These are phyloP conservation scores for Ryuthela nishihirai DNA, from an alignment of 2,888 invertebrate genomes.

Conservation along the genomic window DNA sequence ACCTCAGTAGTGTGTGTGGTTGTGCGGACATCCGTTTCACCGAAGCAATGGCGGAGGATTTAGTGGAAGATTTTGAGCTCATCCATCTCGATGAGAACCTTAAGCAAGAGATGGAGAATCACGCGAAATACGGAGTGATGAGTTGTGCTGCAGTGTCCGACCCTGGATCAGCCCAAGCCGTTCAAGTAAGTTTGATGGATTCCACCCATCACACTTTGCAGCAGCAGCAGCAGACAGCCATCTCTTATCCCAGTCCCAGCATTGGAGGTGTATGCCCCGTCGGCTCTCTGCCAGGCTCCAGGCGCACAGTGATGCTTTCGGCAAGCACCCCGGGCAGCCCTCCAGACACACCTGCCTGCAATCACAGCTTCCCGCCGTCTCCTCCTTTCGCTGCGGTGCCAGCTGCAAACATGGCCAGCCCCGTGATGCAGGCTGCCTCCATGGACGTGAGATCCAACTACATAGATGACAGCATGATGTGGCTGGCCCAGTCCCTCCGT, in stretches of 20 bases:
- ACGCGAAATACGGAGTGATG: conserved; percentile 40
- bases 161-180: background rate
- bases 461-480: conserved; percentile 37
- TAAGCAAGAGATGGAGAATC: conserved; percentile 63
- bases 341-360: conserved; percentile 11
- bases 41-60: conserved; percentile 60
- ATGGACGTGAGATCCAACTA: conserved; percentile 28
- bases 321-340: conserved; percentile 25
- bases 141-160: background rate
- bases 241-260: conserved; percentile 1
- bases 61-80: conserved; percentile 84
- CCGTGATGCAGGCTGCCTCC: conserved; percentile 28
- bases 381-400: conserved; percentile 27
- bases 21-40: too few relatives aligned
- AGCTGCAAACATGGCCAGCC: conserved; percentile 21
- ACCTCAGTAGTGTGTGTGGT: too few relatives aligned
- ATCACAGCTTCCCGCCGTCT: conserved; percentile 21
- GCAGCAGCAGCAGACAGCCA: conserved; percentile 2
- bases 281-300: conserved; percentile 12
- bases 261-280: conserved; percentile 3
- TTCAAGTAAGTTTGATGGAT: background rate
- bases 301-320: conserved; percentile 9
- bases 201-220: background rate
- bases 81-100: conserved; percentile 74
- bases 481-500: conserved; percentile 15